phyloP scores from a whole-genome alignment of 2,888 invertebrate genomes.

The Gryllus longicercus region DNA sequence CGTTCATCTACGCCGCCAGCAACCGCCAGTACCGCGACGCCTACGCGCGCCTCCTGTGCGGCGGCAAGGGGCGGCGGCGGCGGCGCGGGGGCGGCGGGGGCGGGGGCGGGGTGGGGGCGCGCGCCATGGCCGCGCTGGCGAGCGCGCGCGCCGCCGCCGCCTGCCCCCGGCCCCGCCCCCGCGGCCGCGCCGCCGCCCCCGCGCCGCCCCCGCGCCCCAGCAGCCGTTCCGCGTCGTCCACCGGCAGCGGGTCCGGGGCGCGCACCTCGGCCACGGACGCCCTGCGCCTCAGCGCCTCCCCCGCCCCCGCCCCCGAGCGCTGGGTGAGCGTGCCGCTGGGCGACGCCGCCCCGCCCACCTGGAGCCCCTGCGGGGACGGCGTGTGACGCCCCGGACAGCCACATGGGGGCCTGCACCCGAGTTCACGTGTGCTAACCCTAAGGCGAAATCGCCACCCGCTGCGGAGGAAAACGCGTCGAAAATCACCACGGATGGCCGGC shows the following conservation, averaged over 20 bases:
- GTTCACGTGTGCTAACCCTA: too few relatives aligned
- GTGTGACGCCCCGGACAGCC: too few relatives aligned
- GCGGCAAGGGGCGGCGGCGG: slow-evolving; percentile 18
- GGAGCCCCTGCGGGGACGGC: too few relatives aligned
- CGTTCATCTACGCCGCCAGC: slow-evolving; percentile 84
- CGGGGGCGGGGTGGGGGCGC: neutral
- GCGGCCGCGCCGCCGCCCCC: neutral
- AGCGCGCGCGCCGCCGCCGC: neutral
- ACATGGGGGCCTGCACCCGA: too few relatives aligned
- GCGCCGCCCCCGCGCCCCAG: neutral
- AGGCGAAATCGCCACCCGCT: too few relatives aligned
- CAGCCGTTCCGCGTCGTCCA: neutral
- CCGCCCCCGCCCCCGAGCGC: neutral
- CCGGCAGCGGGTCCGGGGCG: neutral
- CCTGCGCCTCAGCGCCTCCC: neutral
- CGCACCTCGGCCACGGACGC: neutral
- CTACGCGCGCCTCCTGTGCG: slow-evolving; percentile 42
- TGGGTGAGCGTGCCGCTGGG: neutral
- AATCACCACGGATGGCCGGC: too few relatives aligned
- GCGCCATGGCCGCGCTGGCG: neutral
- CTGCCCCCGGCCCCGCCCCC: neutral
- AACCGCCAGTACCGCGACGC: slow-evolving; percentile 73
- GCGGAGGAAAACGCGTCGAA: too few relatives aligned
- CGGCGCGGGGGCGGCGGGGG: neutral
- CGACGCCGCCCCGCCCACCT: neutral